Evolutionary conservation across 2,888 invertebrate genomes (phyloP).

Genomic region (Drosophila sordidula): DNA sequence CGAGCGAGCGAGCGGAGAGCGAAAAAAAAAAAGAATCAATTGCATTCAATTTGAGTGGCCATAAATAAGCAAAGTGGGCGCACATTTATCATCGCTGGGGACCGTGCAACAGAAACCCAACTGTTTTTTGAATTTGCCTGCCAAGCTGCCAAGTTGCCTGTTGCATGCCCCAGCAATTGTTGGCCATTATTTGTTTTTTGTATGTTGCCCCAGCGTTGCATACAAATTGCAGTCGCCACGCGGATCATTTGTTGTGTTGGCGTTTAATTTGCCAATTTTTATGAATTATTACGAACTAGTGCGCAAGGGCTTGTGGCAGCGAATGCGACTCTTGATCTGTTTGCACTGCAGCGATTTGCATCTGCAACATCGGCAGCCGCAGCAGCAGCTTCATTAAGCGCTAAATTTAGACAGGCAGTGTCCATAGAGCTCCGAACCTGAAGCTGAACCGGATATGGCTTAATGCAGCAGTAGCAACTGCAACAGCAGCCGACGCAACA

Average conservation of each 20-base stretch:
- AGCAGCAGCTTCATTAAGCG: constrained; percentile 74
- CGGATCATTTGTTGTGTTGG: constrained; percentile 76
- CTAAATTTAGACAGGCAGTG: constrained; percentile 76
- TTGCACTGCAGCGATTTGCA: constrained; percentile 66
- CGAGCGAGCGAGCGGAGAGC: constrained; percentile 5
- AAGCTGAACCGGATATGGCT: constrained; percentile 83
- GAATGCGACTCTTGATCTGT: constrained; percentile 52
- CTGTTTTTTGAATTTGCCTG: constrained; percentile 31
- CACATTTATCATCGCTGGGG: constrained; percentile 65
- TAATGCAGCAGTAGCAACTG: constrained; percentile 64
- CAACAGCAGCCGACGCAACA: constrained; percentile 32
- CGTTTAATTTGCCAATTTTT: constrained; percentile 81
- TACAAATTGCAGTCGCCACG: constrained; percentile 71
- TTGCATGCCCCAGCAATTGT: constrained; percentile 60
- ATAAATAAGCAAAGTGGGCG: constrained; percentile 72
- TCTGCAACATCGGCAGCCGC: constrained; percentile 40
- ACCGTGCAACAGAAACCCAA: constrained; percentile 45
- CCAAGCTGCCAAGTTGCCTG: constrained; percentile 20
- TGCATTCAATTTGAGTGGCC: constrained; percentile 78
- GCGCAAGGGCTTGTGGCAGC: constrained; percentile 26
- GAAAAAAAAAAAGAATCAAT: constrained; percentile 65
- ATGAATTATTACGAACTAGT: constrained; percentile 69
- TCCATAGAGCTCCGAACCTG: constrained; percentile 67
- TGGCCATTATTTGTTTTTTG: constrained; percentile 60
- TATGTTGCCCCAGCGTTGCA: constrained; percentile 39